These are phyloP conservation scores for Gopherus flavomarginatus DNA, from an alignment of 2,113 vertebrate species.

Conservation along the genomic window DNA sequence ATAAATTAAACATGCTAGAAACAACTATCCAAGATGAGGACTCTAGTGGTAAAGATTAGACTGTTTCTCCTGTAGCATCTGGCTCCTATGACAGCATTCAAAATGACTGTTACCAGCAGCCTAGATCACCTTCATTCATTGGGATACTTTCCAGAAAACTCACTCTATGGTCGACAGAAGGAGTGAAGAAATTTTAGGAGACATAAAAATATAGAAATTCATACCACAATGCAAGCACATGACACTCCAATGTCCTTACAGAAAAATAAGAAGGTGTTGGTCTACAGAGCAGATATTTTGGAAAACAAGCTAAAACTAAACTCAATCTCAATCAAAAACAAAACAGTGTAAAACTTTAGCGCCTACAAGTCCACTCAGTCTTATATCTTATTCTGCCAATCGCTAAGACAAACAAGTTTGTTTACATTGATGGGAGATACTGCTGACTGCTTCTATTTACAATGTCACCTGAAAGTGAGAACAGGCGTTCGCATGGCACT, in stretches of 20 bases:
- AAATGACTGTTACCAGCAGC: neutral
- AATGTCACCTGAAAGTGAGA: too few relatives aligned
- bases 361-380: too few relatives aligned
- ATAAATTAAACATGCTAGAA: accelerated
- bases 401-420: too few relatives aligned
- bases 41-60: neutral
- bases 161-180: neutral
- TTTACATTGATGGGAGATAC: too few relatives aligned
- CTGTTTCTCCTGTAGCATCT: neutral
- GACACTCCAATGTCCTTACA: neutral
- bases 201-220: neutral
- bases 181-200: neutral
- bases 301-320: neutral
- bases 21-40: neutral
- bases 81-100: neutral
- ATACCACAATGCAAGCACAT: neutral
- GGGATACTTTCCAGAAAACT: neutral
- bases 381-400: too few relatives aligned
- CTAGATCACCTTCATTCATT: accelerated
- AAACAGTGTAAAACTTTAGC: too few relatives aligned
- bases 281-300: neutral
- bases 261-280: neutral
- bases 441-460: too few relatives aligned
- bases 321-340: too few relatives aligned
- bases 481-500: too few relatives aligned